Conservation (phyloP, 2,888 invertebrate species). For the Ornithoptera alexandrae region DNA sequence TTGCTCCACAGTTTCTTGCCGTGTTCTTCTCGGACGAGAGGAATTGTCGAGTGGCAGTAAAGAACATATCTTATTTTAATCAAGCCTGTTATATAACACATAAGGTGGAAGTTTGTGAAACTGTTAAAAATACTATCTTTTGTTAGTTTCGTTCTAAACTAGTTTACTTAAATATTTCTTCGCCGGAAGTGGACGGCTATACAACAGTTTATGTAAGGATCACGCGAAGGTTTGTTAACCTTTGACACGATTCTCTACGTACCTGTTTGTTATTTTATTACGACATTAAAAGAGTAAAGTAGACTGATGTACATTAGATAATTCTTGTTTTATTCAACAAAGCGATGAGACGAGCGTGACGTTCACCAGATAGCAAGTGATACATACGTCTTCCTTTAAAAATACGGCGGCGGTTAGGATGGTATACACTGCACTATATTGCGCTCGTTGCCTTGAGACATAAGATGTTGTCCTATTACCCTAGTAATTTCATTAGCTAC, state of each 20-base stretch:
- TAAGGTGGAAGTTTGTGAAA: not conserved
- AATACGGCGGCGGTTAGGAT: too few species aligned
- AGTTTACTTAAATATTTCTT: conserved; percentile 13
- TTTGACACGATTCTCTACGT: conserved; percentile 17
- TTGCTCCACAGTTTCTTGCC: too few species aligned
- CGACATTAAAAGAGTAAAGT: not conserved
- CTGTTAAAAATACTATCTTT: not conserved
- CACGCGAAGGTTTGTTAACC: conserved; percentile 19
- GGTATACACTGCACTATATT: too few species aligned
- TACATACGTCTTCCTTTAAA: too few species aligned
- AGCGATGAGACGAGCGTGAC: not conserved
- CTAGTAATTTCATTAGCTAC: too few species aligned
- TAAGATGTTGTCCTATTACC: too few species aligned
- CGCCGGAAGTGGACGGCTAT: conserved; percentile 1
- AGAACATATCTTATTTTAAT: not conserved
- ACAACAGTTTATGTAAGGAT: not conserved
- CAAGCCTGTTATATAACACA: not conserved
- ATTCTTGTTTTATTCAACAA: not conserved
- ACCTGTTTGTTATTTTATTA: not conserved
- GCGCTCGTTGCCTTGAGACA: too few species aligned
- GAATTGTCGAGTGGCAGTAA: too few species aligned
- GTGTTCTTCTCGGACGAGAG: too few species aligned
- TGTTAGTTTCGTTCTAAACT: not conserved
- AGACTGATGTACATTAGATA: not conserved
- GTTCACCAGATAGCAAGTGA: too few species aligned